Evolutionary conservation across 1,140 invertebrate genomes (phyloP).

Genomic region (Caenorhabditis latens): DNA sequence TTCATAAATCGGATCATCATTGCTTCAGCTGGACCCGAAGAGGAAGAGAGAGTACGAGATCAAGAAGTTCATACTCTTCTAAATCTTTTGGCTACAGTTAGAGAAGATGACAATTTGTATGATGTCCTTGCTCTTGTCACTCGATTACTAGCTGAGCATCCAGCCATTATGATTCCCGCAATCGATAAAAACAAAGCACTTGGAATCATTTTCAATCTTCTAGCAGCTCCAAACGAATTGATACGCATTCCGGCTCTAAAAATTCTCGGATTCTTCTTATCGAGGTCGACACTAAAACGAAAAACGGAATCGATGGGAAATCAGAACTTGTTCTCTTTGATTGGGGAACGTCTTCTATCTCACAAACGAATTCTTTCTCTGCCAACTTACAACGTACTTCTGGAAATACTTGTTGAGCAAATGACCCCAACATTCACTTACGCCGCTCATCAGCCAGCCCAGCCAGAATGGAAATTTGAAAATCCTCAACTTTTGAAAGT

Average conservation of each 20-base stretch:
- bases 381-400: slow-evolving; percentile 97
- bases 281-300: slow-evolving; percentile 93
- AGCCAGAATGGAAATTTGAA: slow-evolving; percentile 82
- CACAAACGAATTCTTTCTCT: slow-evolving; percentile 90
- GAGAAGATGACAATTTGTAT: slow-evolving; percentile 97
- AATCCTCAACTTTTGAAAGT: slow-evolving; percentile 84
- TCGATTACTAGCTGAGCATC: slow-evolving; percentile 95
- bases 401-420: slow-evolving; percentile 94
- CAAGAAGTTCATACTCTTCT: slow-evolving; percentile 97
- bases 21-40: slow-evolving; percentile 52
- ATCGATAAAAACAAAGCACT: slow-evolving; percentile 97
- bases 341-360: slow-evolving; percentile 90
- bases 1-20: slow-evolving; percentile 68
- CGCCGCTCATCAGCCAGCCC: slow-evolving; percentile 82
- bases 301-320: slow-evolving; percentile 99
- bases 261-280: slow-evolving; percentile 92
- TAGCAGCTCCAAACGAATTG: slow-evolving; percentile 93
- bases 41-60: slow-evolving; percentile 83
- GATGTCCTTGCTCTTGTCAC: slow-evolving; percentile 97
- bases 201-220: slow-evolving; percentile 92
- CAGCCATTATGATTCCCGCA: slow-evolving; percentile 89
- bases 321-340: slow-evolving; percentile 94
- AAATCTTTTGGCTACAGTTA: slow-evolving; percentile 96
- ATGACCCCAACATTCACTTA: slow-evolving; percentile 92
- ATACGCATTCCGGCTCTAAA: slow-evolving; percentile 95